Conservation (phyloP, 2,888 invertebrate species). For the Prosopocoilus inquinatus region DNA sequence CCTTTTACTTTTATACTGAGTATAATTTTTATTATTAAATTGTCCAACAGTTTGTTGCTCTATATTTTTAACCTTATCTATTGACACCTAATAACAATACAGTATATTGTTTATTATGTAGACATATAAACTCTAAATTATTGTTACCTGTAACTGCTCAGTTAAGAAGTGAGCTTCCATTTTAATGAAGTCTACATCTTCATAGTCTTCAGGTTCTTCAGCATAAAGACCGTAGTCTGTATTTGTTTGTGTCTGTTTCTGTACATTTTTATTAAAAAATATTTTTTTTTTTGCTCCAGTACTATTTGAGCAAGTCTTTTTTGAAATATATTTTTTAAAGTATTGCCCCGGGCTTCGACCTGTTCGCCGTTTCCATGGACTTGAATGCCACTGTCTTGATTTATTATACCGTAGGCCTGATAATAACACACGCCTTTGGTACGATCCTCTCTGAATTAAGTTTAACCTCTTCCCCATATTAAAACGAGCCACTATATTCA, state of each 20-base stretch:
- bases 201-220: neutral
- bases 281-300: neutral
- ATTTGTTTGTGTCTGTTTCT: neutral
- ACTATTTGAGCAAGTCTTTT: neutral
- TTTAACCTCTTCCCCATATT: constrained; percentile 37
- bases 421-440: constrained; percentile 32
- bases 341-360: constrained; percentile 3
- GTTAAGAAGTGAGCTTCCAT: neutral
- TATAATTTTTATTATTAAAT: constrained; percentile 19
- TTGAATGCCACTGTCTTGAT: constrained; percentile 1
- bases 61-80: neutral
- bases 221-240: neutral
- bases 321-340: constrained; percentile 9
- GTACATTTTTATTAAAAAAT: neutral
- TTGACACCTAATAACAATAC: neutral
- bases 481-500: constrained; percentile 33
- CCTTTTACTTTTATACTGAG: constrained; percentile 1
- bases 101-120: neutral
- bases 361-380: constrained; percentile 4
- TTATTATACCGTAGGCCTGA: constrained; percentile 35
- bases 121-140: neutral
- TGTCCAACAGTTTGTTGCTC: constrained; percentile 12
- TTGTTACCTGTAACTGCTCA: neutral
- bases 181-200: constrained; percentile 4
- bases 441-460: constrained; percentile 28